Evolutionary conservation across 2,113 vertebrate species (phyloP), one percentile per base, ranked within the genome.

Genomic region (Pachycephala philippinensis): DNA sequence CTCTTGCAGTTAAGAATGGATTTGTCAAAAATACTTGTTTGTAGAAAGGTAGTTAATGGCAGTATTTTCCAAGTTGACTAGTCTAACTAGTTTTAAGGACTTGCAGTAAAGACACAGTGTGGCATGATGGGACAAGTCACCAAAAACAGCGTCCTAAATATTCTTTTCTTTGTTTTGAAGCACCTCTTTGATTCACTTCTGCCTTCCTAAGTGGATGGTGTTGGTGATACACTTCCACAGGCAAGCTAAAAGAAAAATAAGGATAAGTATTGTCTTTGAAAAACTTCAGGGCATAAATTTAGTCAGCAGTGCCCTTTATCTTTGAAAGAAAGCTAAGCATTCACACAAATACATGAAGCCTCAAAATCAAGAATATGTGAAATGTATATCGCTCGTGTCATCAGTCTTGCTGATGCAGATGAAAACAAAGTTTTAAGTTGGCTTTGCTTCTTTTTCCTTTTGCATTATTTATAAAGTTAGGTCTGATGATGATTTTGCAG

Each of bases 401-500:
- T 70, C 42, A 63, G 56, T 56, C 49, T 84, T 84, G 49, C 56
- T 76, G 49, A 77, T 63, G 63, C 8, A 7, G 40, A 77, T 37
- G 49, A 63, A 77, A 84, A 31, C 26, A 27, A 63, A 84, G 49
- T 90, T 84, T 69, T 83, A 35, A 69, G 63, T 61, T 63, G 26
- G 40, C 15, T 83, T 69, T 76, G 6, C 64, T 69, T 91, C 31
- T 78, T 79, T 83, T 77, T 80, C 59, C 65, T 76, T 93, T 82
- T 95, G n/a, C 69, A 60, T 92, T 89, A 95, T 95, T 97, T 90
- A 86, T 90, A 11, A 68, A 72, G 61, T 91, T 91, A 89, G 77
- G 68, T 90, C 87, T 87, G 81, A 76, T 79, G 85, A 75, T 4
- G 22, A 22, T 87, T 94, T 95, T 92, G 68, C 37, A 90, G 40